Percentiles rank a stretch among this genome's conserved stretches.
Evolutionary conservation across 1,140 invertebrate species (phyloP).

Genomic region (Platorchestia sp.): DNA sequence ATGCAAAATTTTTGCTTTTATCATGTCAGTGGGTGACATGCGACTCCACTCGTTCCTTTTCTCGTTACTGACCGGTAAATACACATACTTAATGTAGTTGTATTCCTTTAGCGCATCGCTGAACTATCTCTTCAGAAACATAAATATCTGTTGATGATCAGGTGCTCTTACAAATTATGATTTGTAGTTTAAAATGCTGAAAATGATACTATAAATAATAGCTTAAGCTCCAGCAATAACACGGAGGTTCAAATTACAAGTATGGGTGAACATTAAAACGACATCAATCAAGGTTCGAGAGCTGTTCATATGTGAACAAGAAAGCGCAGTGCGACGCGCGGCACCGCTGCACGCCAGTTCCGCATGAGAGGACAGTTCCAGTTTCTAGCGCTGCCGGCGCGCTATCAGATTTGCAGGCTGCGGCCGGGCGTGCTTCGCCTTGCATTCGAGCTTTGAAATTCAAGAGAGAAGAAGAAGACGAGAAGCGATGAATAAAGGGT

Average conservation of each 20-base stretch:
- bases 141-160: background rate
- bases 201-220: background rate
- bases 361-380: background rate
- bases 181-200: background rate
- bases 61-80: background rate
- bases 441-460: slow-evolving; percentile 26
- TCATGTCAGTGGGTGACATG: no score
- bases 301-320: background rate
- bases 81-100: background rate
- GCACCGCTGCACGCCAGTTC: background rate
- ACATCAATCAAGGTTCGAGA: background rate
- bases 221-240: background rate
- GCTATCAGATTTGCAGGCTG: slow-evolving; percentile 31
- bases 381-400: background rate
- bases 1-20: no score
- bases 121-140: background rate
- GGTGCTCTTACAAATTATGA: background rate
- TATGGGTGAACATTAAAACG: background rate
- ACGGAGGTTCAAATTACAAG: background rate
- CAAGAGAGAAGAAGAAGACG: background rate
- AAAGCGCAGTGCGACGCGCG: background rate
- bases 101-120: background rate
- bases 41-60: background rate
- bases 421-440: background rate
- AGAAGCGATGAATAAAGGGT: background rate